These are phyloP conservation scores for Drosophila macrospina DNA, from an alignment of 2,888 invertebrate species.

Conservation along the genomic window DNA sequence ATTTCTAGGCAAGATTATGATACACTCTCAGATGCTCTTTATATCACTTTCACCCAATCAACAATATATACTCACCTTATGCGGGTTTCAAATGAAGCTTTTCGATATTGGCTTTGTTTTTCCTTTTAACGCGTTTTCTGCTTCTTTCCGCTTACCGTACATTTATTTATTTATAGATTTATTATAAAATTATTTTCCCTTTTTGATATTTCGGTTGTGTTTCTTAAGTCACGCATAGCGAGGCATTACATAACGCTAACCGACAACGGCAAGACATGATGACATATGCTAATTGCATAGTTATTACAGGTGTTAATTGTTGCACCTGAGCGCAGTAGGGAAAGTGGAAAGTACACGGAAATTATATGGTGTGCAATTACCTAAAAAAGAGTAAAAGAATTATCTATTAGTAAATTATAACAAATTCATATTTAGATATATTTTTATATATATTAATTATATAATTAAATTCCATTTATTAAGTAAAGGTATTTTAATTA, in stretches of 20 bases:
- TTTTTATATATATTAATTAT: too few species aligned
- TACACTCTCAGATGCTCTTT: background rate
- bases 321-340: slow-evolving; percentile 4
- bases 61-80: slow-evolving; percentile 36
- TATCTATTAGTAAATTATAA: background rate
- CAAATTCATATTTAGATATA: background rate
- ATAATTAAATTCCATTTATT: background rate
- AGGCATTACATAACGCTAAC: slow-evolving; percentile 18
- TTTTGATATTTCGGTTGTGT: slow-evolving; percentile 31
- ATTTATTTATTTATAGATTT: slow-evolving; percentile 56
- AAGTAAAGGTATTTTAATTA: too few species aligned
- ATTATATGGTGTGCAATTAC: slow-evolving; percentile 4
- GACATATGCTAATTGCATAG: slow-evolving; percentile 14
- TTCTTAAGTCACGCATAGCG: slow-evolving; percentile 17
- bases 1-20: too few species aligned
- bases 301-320: slow-evolving; percentile 10
- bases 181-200: slow-evolving; percentile 46
- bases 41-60: background rate
- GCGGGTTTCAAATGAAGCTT: slow-evolving; percentile 29
- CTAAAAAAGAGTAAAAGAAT: slow-evolving; percentile 1
- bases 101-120: slow-evolving; percentile 43
- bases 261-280: slow-evolving; percentile 17
- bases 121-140: slow-evolving; percentile 59
- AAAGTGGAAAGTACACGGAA: slow-evolving; percentile 2
- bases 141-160: slow-evolving; percentile 57